Percentiles rank a stretch among this genome's conserved stretches.
Evolutionary conservation across 2,113 vertebrate species (phyloP).

Genomic region (Apodemus speciosus): DNA sequence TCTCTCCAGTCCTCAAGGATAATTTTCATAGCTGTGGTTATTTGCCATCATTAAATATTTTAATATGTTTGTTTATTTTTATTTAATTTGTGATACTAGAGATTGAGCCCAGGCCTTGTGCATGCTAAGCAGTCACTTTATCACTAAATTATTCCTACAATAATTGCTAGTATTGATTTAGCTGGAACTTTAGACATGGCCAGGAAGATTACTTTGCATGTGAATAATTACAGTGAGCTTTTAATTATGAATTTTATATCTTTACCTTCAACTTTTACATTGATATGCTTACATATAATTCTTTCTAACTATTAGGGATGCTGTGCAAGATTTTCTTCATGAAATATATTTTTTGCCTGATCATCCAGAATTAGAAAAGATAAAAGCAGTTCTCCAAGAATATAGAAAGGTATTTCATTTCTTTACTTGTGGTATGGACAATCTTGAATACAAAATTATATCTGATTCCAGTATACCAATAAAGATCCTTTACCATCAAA

Average conservation of each 20-base stretch:
- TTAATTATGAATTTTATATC: slow-evolving; percentile 13
- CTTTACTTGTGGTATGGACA: slow-evolving; percentile 41
- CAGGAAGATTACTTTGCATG: slow-evolving; percentile 26
- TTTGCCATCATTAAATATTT: slow-evolving; percentile 4
- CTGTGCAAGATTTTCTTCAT: slow-evolving; percentile 96
- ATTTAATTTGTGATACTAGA: neutral
- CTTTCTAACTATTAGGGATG: slow-evolving; percentile 87
- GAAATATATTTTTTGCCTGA: slow-evolving; percentile 99
- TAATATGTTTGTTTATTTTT: neutral
- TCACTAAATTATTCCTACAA: neutral
- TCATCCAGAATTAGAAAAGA: slow-evolving; percentile 93
- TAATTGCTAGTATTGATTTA: slow-evolving; percentile 3
- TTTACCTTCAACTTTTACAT: slow-evolving; percentile 28
- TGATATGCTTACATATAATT: slow-evolving; percentile 59
- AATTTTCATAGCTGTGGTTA: slow-evolving; percentile 20
- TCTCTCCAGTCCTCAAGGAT: neutral
- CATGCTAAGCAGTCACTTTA: neutral
- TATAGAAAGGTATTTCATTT: slow-evolving; percentile 92
- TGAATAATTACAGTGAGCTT: slow-evolving; percentile 2
- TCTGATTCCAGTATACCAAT: slow-evolving; percentile 21
- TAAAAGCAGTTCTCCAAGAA: slow-evolving; percentile 94
- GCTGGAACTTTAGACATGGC: neutral
- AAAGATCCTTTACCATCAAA: slow-evolving; percentile 10
- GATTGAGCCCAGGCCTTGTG: neutral
- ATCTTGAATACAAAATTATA: slow-evolving; percentile 7